Evolutionary conservation across 37 sponge, comb jelly and placozoan genomes (phyloP), one percentile per base, ranked within the genome.

Genomic region (Aphrocallistes beatrix): DNA sequence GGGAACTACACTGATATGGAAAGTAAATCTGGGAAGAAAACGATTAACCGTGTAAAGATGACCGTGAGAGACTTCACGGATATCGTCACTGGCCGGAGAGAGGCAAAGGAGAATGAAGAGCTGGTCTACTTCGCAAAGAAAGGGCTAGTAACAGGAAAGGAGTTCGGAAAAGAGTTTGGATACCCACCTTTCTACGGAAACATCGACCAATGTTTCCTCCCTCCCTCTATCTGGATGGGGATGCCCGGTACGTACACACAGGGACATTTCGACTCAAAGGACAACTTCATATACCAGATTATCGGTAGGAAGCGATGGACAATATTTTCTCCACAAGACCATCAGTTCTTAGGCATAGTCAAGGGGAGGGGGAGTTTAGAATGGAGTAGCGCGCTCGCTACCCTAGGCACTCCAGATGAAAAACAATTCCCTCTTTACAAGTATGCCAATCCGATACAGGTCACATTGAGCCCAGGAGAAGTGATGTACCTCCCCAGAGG

Each of bases 201-300:
- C 0, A 38, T 81, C 1, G 83, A 88, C n/a, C 88, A 88, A 82
- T 38, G 82, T 38, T 39, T 86, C 90, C 86, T 94, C 81, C 82
- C 75, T 94, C 42, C 92, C 89, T 81, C 94, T 90, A 38, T 88
- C 91, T 38, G 94, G 82, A 85, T 94, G 94, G 94, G 94, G 8
- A 82, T 83, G n/a, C 86, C 88, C 19, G 92, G 91, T 0, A 94
- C 94, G 8, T 92, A 92, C 87, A 94, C 94, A 81, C 94, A 94
- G 37, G 94, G 94, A 0, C 94, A 94, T 87, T 88, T 94, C 38
- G 94, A 94, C 90, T 90, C 91, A 60, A 92, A 92, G 37, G 94
- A 94, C 86, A 94, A 94, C 51, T 94, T 94, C 88, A 92, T 87
- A 8, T 94, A 94, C 82, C 94, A 94, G 81, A 83, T 94, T 48